These are phyloP conservation scores for Drosophila gunungcola DNA, from an alignment of 1,140 invertebrate genomes.

Conservation along the genomic window DNA sequence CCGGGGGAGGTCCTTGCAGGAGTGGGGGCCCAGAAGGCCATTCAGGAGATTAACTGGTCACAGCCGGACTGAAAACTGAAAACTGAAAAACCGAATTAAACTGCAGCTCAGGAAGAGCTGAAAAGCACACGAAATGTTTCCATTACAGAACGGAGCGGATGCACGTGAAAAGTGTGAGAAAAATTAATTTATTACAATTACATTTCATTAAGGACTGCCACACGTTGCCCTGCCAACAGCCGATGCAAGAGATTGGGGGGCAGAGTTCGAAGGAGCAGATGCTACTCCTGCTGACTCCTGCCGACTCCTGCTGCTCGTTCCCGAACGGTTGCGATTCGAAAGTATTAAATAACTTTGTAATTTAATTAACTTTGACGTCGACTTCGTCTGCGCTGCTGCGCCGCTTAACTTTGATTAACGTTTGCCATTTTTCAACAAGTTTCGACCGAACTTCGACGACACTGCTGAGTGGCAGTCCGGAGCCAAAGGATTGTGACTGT, in stretches of 20 bases:
- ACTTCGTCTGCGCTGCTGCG: slow-evolving; percentile 46
- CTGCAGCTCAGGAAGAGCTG: slow-evolving; percentile 9
- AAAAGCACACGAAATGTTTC: slow-evolving; percentile 23
- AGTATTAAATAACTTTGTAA: slow-evolving; percentile 84
- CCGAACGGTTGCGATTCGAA: slow-evolving; percentile 64
- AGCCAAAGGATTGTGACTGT: slow-evolving; percentile 67
- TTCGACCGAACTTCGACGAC: slow-evolving; percentile 61
- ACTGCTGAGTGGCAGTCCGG: slow-evolving; percentile 18
- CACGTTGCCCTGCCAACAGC: slow-evolving; percentile 45
- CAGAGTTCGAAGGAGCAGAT: slow-evolving; percentile 46
- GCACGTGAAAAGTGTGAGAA: slow-evolving; percentile 36
- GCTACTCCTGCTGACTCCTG: slow-evolving; percentile 33
- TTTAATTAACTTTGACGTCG: slow-evolving; percentile 82
- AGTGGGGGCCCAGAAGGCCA: not conserved
- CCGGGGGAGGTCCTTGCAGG: not conserved
- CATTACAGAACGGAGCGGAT: slow-evolving; percentile 13
- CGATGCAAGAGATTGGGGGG: slow-evolving; percentile 10
- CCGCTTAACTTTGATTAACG: slow-evolving; percentile 83
- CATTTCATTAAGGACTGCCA: slow-evolving; percentile 74
- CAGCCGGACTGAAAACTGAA: slow-evolving; percentile 21
- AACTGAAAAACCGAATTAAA: slow-evolving; percentile 28
- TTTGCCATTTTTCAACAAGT: slow-evolving; percentile 82
- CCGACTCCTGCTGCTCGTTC: slow-evolving; percentile 34
- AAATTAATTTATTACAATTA: slow-evolving; percentile 79
- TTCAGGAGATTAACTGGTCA: slow-evolving; percentile 12